phyloP scores from a whole-genome alignment of 2,888 invertebrate genomes.

The Catocala sponsa region DNA sequence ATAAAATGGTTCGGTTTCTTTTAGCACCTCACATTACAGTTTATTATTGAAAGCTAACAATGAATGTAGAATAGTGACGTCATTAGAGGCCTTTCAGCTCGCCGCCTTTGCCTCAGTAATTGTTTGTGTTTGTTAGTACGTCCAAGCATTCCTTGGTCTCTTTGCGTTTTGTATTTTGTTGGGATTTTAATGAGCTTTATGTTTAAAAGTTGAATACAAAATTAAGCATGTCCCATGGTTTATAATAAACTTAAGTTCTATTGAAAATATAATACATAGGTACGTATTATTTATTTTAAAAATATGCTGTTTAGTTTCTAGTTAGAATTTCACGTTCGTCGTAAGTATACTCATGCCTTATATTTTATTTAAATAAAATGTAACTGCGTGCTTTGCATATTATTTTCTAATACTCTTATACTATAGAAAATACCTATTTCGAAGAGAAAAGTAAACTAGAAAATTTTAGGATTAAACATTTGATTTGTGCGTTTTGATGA shows the following conservation, averaged over 20 bases:
- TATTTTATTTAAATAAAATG: too few species aligned
- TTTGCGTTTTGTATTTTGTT: slow-evolving; percentile 34
- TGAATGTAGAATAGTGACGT: slow-evolving; percentile 68
- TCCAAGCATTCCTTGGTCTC: slow-evolving; percentile 35
- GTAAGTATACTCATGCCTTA: too few species aligned
- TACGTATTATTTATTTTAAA: neutral
- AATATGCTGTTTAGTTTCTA: too few species aligned
- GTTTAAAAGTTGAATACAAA: neutral
- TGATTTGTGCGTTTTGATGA: too few species aligned
- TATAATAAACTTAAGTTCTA: neutral
- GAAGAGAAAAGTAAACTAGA: too few species aligned
- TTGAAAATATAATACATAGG: neutral
- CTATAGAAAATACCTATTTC: too few species aligned
- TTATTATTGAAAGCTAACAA: slow-evolving; percentile 78
- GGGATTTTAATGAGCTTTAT: slow-evolving; percentile 14
- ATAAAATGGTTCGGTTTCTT: slow-evolving; percentile 75
- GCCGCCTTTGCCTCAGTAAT: slow-evolving; percentile 57
- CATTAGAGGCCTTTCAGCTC: slow-evolving; percentile 67
- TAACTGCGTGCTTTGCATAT: too few species aligned
- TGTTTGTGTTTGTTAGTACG: slow-evolving; percentile 46
- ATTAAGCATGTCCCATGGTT: neutral
- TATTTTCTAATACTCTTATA: too few species aligned
- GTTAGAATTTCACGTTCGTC: too few species aligned
- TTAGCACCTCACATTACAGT: slow-evolving; percentile 72
- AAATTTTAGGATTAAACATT: too few species aligned